phyloP scores from a whole-genome alignment of 37 sponge, comb jelly and placozoan species.

The Petrosia ficiformis region DNA sequence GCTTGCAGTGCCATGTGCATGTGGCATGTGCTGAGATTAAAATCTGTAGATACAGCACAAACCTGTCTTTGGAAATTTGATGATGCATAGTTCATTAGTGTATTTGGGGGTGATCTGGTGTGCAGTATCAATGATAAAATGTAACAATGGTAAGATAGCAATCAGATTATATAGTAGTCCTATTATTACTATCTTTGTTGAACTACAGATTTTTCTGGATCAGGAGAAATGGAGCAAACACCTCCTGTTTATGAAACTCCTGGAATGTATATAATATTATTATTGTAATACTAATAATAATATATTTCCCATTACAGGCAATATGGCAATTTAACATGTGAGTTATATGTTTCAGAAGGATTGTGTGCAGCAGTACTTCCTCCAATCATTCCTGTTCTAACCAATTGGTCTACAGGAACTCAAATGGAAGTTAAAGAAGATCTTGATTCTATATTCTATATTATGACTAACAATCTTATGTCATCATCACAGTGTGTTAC shows the following conservation, averaged over 20 bases:
- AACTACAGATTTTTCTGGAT: not conserved
- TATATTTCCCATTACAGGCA: no score
- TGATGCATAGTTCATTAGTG: no score
- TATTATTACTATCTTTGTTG: no score
- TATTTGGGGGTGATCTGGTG: no score
- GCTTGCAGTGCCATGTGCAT: not conserved
- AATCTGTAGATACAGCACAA: no score
- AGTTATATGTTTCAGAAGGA: conserved; percentile 13
- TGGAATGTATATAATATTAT: not conserved
- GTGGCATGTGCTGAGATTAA: no score
- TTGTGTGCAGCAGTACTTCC: not conserved
- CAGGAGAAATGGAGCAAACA: not conserved
- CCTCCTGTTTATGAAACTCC: not conserved
- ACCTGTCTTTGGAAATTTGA: no score
- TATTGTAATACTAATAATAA: not conserved
- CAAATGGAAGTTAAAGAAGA: not conserved
- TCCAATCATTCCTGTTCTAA: conserved; percentile 19
- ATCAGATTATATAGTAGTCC: no score
- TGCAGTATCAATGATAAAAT: no score
- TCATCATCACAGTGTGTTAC: conserved; percentile 20
- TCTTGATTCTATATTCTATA: not conserved
- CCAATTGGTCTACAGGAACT: conserved; percentile 11
- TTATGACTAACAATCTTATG: not conserved
- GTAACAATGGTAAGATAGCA: no score
- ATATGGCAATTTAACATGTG: conserved; percentile 55